Evolutionary conservation across 2,113 vertebrate genomes (phyloP), one percentile per base, ranked within the genome.

Genomic region (Butorides virescens): DNA sequence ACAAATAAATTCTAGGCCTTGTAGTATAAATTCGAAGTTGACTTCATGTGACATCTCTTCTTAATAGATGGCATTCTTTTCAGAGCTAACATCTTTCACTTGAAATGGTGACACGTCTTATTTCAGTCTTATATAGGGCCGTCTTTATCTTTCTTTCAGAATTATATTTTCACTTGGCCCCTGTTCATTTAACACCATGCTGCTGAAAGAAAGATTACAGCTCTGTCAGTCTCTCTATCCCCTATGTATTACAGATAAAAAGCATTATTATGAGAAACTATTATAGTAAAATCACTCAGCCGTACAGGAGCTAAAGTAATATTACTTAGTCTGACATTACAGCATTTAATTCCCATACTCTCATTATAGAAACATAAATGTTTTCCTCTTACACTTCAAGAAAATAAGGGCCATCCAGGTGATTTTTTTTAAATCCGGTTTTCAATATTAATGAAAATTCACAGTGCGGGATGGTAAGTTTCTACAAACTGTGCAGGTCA

Each of bases 201-300:
- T 73, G 70, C 70, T 78, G 93, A 88, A 94, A 79, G 74, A 87
- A 94, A 76, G 85, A 93, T 97, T 95, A 95, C 70, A 90, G 85
- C 52, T 94, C 81, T 91, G 95, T 81, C 95, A 94, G 72, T 93
- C 88, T 94, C 62, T 86, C 56, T 75, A 52, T 93, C 66, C 56
- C 65, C 39, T 86, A 63, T 85, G 83, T 72, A 80, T 68, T 94
- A 84, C 76, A 92, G 91, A 93, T 94, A 91, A 95, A 94, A 96
- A 75, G 52, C 80, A 78, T 89, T 95, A 89, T 86, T 93, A 93
- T 78, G 73, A 80, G 80, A 68, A 93, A 94, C 73, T 89, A 56
- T 81, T 95, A 72, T 20, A 92, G 86, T 95, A 85, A 96, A 96
- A 89, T 95, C 95, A 85, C 65, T 93, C 86, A 94, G 26, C 86